Conservation (phyloP, 2,113 vertebrate genomes). For the human (Homo sapiens) region DNA sequence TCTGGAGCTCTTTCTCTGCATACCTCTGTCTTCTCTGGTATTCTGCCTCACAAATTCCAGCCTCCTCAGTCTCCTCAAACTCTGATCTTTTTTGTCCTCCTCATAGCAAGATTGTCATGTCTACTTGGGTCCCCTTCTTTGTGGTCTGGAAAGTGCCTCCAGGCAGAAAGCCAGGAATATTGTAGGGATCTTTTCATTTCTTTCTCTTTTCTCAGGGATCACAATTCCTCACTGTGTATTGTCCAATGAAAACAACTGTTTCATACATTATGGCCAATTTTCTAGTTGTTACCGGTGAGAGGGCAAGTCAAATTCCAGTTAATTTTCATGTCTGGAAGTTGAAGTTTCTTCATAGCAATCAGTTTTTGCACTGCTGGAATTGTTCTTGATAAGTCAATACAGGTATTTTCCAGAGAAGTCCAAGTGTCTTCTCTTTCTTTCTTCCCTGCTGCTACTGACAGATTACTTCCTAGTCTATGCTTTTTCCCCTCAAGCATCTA, state of each 20-base stretch:
- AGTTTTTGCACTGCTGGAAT: background rate
- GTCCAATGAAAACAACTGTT: slow-evolving; percentile 7
- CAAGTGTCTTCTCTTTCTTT: background rate
- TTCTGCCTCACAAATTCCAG: background rate
- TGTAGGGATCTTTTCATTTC: background rate
- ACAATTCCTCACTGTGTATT: background rate
- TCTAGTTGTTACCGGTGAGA: background rate
- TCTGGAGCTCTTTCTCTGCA: background rate
- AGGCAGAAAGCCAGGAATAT: background rate
- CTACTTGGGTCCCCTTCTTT: background rate
- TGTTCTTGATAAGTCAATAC: background rate
- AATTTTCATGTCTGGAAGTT: background rate
- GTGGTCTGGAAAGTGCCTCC: background rate
- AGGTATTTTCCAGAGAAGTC: slow-evolving; percentile 3
- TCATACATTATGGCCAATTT: background rate
- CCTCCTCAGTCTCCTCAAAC: background rate
- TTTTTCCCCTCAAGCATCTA: background rate
- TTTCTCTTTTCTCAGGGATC: background rate
- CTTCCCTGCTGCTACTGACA: background rate
- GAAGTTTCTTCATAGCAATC: background rate
- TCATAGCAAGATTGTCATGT: background rate
- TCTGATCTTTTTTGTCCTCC: background rate
- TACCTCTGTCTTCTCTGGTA: background rate
- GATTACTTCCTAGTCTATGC: background rate
- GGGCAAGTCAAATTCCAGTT: background rate